A percentile compares a stretch with the other conserved stretches of the same genome.
Evolutionary conservation across 2,888 invertebrate genomes (phyloP).

Genomic region (Lathronympha strigana): DNA sequence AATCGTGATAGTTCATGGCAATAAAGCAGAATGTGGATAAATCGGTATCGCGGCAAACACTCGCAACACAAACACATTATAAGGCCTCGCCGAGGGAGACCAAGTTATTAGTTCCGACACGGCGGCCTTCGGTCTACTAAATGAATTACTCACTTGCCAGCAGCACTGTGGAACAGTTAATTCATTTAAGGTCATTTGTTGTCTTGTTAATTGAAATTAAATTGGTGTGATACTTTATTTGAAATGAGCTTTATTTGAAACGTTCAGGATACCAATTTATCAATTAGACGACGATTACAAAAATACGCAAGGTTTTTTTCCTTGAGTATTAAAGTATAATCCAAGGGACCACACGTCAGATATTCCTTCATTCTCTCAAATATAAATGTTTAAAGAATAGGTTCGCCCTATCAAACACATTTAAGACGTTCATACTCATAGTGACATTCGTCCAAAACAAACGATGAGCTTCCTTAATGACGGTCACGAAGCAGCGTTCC

Average conservation of each 20-base stretch:
- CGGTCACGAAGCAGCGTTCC: too few relatives aligned
- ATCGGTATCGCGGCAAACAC: slow-evolving; percentile 16
- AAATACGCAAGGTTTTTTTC: too few relatives aligned
- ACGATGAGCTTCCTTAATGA: too few relatives aligned
- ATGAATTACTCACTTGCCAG: slow-evolving; percentile 40
- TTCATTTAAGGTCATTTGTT: slow-evolving; percentile 9
- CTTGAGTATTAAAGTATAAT: too few relatives aligned
- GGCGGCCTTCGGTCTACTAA: slow-evolving; percentile 35
- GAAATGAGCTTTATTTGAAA: not conserved
- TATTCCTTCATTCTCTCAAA: too few relatives aligned
- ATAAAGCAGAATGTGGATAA: slow-evolving; percentile 4
- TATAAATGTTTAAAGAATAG: too few relatives aligned
- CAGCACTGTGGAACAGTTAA: slow-evolving; percentile 26
- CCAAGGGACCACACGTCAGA: too few relatives aligned
- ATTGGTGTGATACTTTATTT: not conserved
- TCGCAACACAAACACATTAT: slow-evolving; percentile 38
- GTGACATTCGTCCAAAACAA: too few relatives aligned
- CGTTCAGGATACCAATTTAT: not conserved
- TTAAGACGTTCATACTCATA: too few relatives aligned
- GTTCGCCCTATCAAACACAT: too few relatives aligned
- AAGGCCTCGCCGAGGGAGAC: slow-evolving; percentile 32
- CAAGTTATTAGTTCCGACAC: slow-evolving; percentile 40
- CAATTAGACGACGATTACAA: too few relatives aligned
- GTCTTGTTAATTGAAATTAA: slow-evolving; percentile 6
- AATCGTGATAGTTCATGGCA: too few relatives aligned